Conservation (phyloP, 2,113 vertebrate genomes). For the Cyrtonyx montezumae region DNA sequence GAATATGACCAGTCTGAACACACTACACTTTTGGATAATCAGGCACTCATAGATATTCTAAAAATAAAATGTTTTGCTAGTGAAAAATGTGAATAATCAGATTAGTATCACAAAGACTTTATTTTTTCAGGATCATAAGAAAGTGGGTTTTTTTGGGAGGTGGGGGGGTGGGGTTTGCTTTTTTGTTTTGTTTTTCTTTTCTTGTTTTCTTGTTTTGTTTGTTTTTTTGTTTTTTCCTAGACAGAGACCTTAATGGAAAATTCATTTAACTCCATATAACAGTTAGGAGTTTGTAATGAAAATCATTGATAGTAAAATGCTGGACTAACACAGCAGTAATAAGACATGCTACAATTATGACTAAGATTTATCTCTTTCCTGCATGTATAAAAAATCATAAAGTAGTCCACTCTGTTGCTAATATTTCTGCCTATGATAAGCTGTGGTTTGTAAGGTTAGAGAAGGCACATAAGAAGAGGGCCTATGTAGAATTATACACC, state of each 20-base stretch:
- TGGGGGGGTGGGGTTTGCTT: too few species aligned
- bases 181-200: not conserved
- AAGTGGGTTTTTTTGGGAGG: not conserved
- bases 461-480: not conserved
- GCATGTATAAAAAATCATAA: not conserved
- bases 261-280: not conserved
- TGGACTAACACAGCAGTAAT: not conserved
- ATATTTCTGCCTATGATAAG: not conserved
- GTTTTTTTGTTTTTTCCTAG: not conserved
- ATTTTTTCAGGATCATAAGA: not conserved
- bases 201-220: not conserved
- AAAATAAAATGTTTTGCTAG: not conserved
- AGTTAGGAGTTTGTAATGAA: not conserved
- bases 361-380: not conserved
- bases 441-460: not conserved
- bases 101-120: not conserved
- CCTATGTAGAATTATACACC: not conserved
- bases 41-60: not conserved
- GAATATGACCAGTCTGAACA: not conserved
- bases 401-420: not conserved
- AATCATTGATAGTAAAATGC: not conserved
- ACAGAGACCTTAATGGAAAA: not conserved
- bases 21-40: not conserved
- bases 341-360: not conserved
- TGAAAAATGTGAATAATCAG: not conserved